A percentile compares a stretch with the other conserved stretches of the same genome.
These are phyloP conservation scores for Pelvicachromis taeniatus DNA, from an alignment of 2,113 vertebrate genomes.

Conservation along the genomic window DNA sequence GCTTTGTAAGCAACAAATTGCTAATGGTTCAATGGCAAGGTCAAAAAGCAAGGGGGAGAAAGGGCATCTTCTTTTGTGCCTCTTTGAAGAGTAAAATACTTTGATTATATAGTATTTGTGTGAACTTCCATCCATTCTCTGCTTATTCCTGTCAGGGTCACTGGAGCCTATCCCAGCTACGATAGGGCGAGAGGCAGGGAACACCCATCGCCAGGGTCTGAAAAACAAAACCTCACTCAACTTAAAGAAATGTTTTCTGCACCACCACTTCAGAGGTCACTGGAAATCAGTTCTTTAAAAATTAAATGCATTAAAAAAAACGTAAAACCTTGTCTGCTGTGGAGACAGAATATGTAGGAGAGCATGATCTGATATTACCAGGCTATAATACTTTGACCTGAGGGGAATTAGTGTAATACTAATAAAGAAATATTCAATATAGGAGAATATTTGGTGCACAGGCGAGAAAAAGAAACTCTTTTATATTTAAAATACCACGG, in stretches of 20 bases:
- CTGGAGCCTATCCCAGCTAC: too few species aligned
- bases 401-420: neutral
- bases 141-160: too few species aligned
- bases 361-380: neutral
- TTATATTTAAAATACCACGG: neutral
- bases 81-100: neutral
- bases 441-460: neutral
- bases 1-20: neutral
- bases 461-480: neutral
- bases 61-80: neutral
- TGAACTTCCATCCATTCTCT: too few species aligned
- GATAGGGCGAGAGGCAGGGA: too few species aligned
- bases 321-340: neutral
- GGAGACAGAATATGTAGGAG: neutral
- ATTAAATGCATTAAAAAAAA: neutral
- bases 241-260: neutral
- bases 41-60: neutral
- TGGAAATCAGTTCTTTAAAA: neutral
- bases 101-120: neutral
- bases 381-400: neutral
- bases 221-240: neutral
- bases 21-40: neutral
- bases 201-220: neutral
- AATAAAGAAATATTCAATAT: neutral
- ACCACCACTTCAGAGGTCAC: neutral